Evolutionary conservation across 2,797 vertebrate species (phyloP).

Genomic region (Pipistrellus nathusii): DNA sequence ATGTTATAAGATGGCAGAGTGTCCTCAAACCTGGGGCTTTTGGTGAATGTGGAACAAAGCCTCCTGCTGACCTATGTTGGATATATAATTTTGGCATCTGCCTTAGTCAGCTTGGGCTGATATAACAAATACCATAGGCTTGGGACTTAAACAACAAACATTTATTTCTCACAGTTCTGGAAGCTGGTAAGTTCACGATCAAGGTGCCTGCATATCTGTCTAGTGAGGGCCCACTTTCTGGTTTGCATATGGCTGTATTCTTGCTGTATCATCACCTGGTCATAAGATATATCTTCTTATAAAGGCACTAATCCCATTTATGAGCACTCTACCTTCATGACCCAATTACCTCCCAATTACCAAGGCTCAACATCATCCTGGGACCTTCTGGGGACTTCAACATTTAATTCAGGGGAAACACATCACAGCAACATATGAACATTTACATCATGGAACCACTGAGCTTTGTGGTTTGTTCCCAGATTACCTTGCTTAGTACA

Average conservation of each 20-base stretch:
- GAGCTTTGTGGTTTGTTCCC: background rate
- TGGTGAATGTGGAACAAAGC: background rate
- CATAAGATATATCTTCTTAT: background rate
- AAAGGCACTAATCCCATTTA: background rate
- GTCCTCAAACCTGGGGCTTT: background rate
- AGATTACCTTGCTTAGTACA: background rate
- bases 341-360: background rate
- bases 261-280: background rate
- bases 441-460: background rate
- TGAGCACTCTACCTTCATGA: background rate
- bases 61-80: background rate
- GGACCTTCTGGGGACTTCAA: background rate
- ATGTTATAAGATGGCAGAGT: background rate
- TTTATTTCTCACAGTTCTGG: background rate
- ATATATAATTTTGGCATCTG: rapidly evolving
- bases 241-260: background rate
- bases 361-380: background rate
- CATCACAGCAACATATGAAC: background rate
- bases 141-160: background rate
- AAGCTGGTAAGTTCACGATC: background rate
- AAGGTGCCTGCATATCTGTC: background rate
- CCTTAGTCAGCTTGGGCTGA: background rate
- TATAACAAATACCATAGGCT: background rate
- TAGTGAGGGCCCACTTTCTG: background rate
- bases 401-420: background rate